phyloP scores from a whole-genome alignment of 2,113 vertebrate species.

The Phoxinus phoxinus region DNA sequence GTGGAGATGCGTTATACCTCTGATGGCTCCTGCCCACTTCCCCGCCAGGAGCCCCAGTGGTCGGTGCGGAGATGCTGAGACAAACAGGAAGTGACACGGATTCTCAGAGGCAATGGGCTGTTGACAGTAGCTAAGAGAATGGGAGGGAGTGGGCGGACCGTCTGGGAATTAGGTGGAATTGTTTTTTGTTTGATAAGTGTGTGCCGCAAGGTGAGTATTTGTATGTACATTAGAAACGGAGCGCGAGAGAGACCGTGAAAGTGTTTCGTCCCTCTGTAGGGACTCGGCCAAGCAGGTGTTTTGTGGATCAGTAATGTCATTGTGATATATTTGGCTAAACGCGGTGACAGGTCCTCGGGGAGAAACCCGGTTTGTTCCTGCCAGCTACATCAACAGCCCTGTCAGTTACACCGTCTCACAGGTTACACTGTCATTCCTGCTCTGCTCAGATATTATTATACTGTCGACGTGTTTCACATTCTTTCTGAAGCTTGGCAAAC shows the following conservation, averaged over 20 bases:
- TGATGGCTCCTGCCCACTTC: slow-evolving; percentile 74
- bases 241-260: not conserved
- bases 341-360: slow-evolving; percentile 53
- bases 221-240: slow-evolving; percentile 21
- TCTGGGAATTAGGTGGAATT: slow-evolving; percentile 11
- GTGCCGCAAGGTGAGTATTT: slow-evolving; percentile 29
- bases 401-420: slow-evolving; percentile 56
- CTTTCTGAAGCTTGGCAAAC: slow-evolving; percentile 27
- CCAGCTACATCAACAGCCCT: slow-evolving; percentile 43
- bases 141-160: not conserved
- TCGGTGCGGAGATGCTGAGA: slow-evolving; percentile 75
- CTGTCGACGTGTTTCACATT: not conserved
- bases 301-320: slow-evolving; percentile 53
- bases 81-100: slow-evolving; percentile 79
- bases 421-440: slow-evolving; percentile 48
- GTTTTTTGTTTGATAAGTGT: slow-evolving; percentile 38
- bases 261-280: slow-evolving; percentile 31
- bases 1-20: slow-evolving; percentile 72
- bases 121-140: slow-evolving; percentile 65
- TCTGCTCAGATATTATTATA: slow-evolving; percentile 31
- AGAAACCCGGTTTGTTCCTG: slow-evolving; percentile 48
- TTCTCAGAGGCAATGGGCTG: slow-evolving; percentile 70
- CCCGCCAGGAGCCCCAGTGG: slow-evolving; percentile 69
- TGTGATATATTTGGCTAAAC: slow-evolving; percentile 57
- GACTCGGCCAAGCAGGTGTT: slow-evolving; percentile 49